Base-by-base conservation (phyloP, 2,113 vertebrate species). In the pig (Sus scrofa) region DNA sequence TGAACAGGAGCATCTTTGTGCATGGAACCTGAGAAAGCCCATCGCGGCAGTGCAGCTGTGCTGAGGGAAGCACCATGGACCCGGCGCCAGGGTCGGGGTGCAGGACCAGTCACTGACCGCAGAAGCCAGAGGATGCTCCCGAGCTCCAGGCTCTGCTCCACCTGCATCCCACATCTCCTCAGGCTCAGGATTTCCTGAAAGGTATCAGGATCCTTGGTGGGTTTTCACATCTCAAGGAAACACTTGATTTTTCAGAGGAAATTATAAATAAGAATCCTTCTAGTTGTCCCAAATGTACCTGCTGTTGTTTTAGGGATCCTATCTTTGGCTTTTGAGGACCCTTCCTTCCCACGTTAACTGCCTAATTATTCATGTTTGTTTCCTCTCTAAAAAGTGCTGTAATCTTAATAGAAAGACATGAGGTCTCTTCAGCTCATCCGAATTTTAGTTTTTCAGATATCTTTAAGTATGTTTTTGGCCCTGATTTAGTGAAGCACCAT, bases 1-100 rank as follows among this genome's bases (percentile, higher is more conserved):
- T 20, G n/a, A 97, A 99, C 98, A 98, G 98, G 97, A 96, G 97
- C 85, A 97, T 96, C 98, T 98, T 99, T 99, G 98, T 99, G 78
- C 22, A 0, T 22, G 92, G 95, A 94, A 97, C 97, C 96, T 95
- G 97, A 98, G 98, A 97, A 97, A 97, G 71, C 24, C 93, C 89
- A 86, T 79, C 91, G 27, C 52, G 24, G 32, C 50, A 86, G 92
- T 0, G 0, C 98, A 99, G 98, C 98, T 98, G 98, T 84, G 97
- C 87, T 32, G 34, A 82, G 82, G 78, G 82, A 97, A 63, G 85
- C 86, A 89, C 97, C 97, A 85, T 82, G 82, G 96, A 50, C 54
- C 70, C 88, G 97, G 20, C 22, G 1, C 0, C 56, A 7, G 63
- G 65, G n/a, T 74, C 0, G 1, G 19, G 68, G 89, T n/a, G n/a